Evolutionary conservation across 2,797 vertebrate genomes (phyloP), one percentile per base, ranked within the genome.

Genomic region (Peromyscus nudipes): DNA sequence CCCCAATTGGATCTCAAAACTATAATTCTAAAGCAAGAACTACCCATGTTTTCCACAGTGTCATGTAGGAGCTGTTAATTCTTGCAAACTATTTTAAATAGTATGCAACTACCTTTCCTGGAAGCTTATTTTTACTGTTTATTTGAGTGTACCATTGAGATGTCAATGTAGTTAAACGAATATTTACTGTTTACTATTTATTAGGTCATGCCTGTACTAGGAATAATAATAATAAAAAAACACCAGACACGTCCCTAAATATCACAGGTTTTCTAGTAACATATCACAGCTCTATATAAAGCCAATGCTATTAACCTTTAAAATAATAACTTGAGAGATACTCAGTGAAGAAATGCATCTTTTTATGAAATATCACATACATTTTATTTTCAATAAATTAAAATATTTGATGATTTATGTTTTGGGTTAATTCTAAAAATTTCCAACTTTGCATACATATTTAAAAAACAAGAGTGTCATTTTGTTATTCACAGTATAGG

Each of bases 371-470:
- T 83, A 10, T 6, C 67, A 69, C 7, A 89, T 2, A 67, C 13
- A 85, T 46, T 17, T 91, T 95, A 81, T 55, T 87, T 81, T 69
- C 92, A 92, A 88, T 31, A 29, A 95, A 88, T 93, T 71, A 76
- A 94, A 65, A 46, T 52, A 89, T 90, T 92, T 69, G 4, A 16
- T n/a, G 27, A 86, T 80, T 87, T 73, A 77, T 76, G 8, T 34
- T 97, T 91, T 83, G 7, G 90, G 57, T 77, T 77, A 40, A 43
- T n/a, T 87, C 71, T 52, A 67, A 76, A 57, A 7, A 62, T 60
- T 25, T 89, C 31, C 69, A 37, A 64, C 88, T 81, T 89, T 62
- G 85, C 57, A 37, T 65, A 82, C 31, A 73, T 81, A 16, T 55
- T 92, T 85, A 77, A 55, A 92, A 94, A 55, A 23, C 12, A 89